These are phyloP conservation scores for Orbicella faveolata DNA, from an alignment of 64 coral and sea anemone genomes.

Conservation along the genomic window DNA sequence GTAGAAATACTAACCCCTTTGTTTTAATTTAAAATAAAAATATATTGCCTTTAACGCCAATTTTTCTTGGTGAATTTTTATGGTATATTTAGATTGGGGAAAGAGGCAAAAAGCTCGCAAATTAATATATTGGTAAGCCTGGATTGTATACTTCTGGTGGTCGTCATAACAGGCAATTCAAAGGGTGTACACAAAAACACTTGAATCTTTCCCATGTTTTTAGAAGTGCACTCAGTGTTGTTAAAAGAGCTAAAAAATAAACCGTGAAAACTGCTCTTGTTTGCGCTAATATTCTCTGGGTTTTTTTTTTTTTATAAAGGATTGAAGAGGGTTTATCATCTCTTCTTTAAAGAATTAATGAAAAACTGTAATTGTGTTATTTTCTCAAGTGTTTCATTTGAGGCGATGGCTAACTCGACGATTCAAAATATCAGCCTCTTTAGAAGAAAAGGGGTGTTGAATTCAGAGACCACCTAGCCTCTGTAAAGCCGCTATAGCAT, in stretches of 20 bases:
- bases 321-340: neutral
- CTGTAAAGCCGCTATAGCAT: conserved; percentile 11
- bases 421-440: neutral
- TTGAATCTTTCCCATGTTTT: neutral
- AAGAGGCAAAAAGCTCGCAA: neutral
- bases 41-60: neutral
- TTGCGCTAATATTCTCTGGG: neutral
- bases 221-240: neutral
- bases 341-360: neutral
- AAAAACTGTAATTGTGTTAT: conserved; percentile 7
- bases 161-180: neutral
- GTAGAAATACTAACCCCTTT: neutral
- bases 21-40: neutral
- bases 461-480: neutral
- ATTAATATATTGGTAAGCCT: neutral
- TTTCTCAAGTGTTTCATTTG: neutral
- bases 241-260: neutral
- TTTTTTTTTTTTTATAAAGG: neutral
- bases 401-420: neutral
- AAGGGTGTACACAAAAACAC: neutral
- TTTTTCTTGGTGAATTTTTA: neutral
- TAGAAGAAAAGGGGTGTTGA: neutral
- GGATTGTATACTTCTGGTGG: neutral
- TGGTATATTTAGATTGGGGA: neutral
- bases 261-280: neutral